phyloP scores from a whole-genome alignment of 2,888 invertebrate species.

The Caenorhabditis sp. region DNA sequence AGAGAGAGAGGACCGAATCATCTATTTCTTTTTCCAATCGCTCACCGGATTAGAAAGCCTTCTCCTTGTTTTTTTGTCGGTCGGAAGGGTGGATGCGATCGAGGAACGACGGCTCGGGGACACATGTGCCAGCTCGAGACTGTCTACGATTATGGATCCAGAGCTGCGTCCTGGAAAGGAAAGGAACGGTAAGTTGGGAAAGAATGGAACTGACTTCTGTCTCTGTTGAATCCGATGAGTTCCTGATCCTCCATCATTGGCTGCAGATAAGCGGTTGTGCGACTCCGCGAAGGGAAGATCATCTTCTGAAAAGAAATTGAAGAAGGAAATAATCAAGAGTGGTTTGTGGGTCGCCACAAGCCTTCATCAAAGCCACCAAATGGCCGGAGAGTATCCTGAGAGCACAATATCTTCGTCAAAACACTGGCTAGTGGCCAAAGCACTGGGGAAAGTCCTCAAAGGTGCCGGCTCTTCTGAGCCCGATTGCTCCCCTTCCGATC shows the following conservation, averaged over 20 bases:
- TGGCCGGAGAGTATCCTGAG: too few species aligned
- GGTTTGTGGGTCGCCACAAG: too few species aligned
- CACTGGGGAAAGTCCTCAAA: constrained; percentile 30
- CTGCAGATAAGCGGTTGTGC: constrained; percentile 31
- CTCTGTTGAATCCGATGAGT: constrained; percentile 30
- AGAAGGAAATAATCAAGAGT: background rate
- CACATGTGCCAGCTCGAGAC: constrained; percentile 23
- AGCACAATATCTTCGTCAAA: constrained; percentile 1
- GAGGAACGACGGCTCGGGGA: constrained; percentile 39
- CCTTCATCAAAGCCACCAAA: too few species aligned
- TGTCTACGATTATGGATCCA: constrained; percentile 42
- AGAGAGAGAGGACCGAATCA: too few species aligned
- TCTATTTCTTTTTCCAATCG: constrained; percentile 9
- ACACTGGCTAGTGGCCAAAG: constrained; percentile 31
- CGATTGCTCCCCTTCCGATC: constrained; percentile 16
- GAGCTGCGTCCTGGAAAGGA: constrained; percentile 46
- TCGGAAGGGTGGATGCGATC: constrained; percentile 9
- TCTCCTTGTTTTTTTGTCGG: constrained; percentile 31
- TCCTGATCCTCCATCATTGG: constrained; percentile 58
- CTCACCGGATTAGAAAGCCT: constrained; percentile 40
- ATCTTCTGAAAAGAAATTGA: constrained; percentile 39
- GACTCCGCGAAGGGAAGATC: constrained; percentile 43
- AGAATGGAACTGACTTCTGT: constrained; percentile 39
- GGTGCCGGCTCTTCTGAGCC: constrained; percentile 12
- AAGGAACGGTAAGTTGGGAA: too few species aligned